Base-by-base conservation (phyloP, 2,888 invertebrate genomes). In the Drosophila setosimentum region DNA sequence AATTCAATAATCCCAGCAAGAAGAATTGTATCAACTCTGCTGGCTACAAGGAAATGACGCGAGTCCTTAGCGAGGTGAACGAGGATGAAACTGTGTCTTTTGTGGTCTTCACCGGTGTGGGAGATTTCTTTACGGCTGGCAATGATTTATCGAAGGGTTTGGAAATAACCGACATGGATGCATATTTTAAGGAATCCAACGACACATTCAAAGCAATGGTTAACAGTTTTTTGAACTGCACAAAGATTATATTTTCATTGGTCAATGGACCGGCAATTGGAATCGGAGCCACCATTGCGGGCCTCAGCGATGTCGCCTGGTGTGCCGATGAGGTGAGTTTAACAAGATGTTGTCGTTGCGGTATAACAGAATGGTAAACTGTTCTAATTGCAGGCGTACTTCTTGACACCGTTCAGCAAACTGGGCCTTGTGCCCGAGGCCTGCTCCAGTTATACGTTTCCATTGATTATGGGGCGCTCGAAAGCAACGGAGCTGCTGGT, bases 181-280 rank as follows among this genome's bases (percentile, higher is more conserved):
- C 73, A 29, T 87, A 91, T 68, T 66, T 93, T n/a, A 85, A 92
- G 71, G 42, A 84, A 82, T 50, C 81, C 59, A 91, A 89, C 32
- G 54, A n/a, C 0, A 79, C 76, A 24, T 80, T 94, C 67, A 95
- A 95, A 83, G 93, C 95, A 8, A 96, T 96, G 93, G 94, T 98
- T 3, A 94, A 94, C n/a, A 71, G 82, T 21, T 74, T 87, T 81
- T 97, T 98, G 76, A 95, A 96, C 79, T 98, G 97, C 92, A 97
- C 97, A 0, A 99, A 99, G 93, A 93, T 98, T 40, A 92, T 99
- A 50, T 94, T 99, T 75, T 97, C 96, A 18, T 94, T 98, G 68
- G 96, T 99, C 0, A 99, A 99, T 94, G 99, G 99, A 2, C 98
- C 98, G 49, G 98, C 98, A 18, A 95, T 99, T 81, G 99, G 99